phyloP scores from a whole-genome alignment of 1,140 invertebrate genomes.

The Zaprionus davidi region DNA sequence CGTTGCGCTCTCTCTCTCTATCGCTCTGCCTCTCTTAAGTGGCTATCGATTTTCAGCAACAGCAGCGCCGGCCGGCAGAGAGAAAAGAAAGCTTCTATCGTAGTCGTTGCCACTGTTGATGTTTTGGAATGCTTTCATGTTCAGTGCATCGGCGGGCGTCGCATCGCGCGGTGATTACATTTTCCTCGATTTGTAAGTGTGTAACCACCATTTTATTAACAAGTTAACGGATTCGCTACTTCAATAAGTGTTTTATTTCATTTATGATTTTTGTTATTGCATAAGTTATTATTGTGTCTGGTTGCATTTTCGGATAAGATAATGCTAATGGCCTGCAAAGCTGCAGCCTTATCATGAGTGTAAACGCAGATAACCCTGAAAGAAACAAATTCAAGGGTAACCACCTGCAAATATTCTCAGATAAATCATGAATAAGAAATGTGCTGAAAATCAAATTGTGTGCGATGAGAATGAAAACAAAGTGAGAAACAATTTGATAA shows the following conservation, averaged over 20 bases:
- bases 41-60: constrained; percentile 37
- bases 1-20: neutral
- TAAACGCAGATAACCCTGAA: constrained; percentile 37
- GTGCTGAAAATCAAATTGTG: constrained; percentile 6
- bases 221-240: neutral
- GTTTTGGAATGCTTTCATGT: constrained; percentile 41
- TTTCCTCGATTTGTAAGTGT: neutral
- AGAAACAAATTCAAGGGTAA: constrained; percentile 41
- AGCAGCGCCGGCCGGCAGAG: constrained; percentile 15
- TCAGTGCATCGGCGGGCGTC: constrained; percentile 60
- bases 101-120: constrained; percentile 30
- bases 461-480: neutral
- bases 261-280: neutral
- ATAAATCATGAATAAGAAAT: constrained; percentile 37
- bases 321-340: constrained; percentile 11
- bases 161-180: constrained; percentile 41
- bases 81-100: constrained; percentile 49
- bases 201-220: neutral
- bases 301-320: constrained; percentile 49
- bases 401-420: constrained; percentile 47
- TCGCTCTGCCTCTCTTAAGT: constrained; percentile 6
- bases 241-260: neutral
- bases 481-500: neutral
- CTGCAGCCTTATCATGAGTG: neutral
- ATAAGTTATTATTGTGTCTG: neutral